phyloP scores from a whole-genome alignment of 2,797 vertebrate genomes.

The Smutsia temminckii region DNA sequence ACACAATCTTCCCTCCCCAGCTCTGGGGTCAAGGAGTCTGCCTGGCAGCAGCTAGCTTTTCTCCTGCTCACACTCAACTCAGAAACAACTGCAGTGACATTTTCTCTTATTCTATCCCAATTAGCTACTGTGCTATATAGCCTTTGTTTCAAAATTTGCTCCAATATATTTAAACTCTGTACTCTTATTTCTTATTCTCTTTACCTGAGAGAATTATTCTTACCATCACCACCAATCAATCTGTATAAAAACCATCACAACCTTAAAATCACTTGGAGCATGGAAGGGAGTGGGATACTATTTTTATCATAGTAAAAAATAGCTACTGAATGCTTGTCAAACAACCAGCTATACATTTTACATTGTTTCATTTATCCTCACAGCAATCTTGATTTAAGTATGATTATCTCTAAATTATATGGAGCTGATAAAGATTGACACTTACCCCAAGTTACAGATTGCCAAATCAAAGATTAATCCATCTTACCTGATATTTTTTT shows the following conservation, averaged over 20 bases:
- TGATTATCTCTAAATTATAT: background rate
- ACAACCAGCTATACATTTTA: background rate
- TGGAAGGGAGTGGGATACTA: background rate
- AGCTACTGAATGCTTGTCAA: background rate
- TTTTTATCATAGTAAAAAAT: background rate
- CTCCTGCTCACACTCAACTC: background rate
- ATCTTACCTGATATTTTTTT: background rate
- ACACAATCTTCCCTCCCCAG: background rate
- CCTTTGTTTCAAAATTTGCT: background rate
- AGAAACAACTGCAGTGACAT: background rate
- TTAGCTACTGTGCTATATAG: background rate
- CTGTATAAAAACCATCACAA: background rate
- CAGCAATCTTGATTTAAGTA: background rate
- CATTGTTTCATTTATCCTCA: background rate
- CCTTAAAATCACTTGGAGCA: background rate
- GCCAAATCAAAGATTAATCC: background rate
- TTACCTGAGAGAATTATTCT: background rate
- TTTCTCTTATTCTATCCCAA: background rate
- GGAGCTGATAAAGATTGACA: background rate
- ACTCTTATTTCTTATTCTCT: background rate
- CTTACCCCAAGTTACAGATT: background rate
- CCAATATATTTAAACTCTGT: background rate
- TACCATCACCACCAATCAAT: background rate
- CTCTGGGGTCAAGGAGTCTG: too few species aligned
- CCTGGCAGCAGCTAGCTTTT: background rate